Evolutionary conservation across 2,113 vertebrate species (phyloP), one percentile per base, ranked within the genome.

Genomic region (Cephalophus harveyi): DNA sequence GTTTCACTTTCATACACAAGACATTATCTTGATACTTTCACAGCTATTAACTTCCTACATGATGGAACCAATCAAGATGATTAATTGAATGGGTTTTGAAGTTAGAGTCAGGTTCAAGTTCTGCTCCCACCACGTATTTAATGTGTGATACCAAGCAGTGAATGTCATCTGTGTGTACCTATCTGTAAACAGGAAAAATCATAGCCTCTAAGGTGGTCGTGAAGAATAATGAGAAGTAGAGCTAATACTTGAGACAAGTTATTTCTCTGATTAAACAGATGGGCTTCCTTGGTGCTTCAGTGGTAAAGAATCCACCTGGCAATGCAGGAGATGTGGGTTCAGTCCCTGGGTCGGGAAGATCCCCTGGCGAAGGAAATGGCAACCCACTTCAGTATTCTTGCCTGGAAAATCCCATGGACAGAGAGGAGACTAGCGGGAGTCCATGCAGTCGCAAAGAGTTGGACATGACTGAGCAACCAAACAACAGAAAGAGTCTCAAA

Each of bases 391-490:
- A 23, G 67, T 71, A 3, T 71, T 71, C 5, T 71, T 23, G n/a
- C n/a, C 67, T 71, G 67, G n/a, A n/a, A 71, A 71, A 40, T 71
- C n/a, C 67, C 67, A 23, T 13, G 10, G 67, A 23, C 19, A 12
- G 19, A 71, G n/a, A 40, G 67, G 19, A 71, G 2, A 71, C n/a
- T 40, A 71, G 67, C 0, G 0, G 19, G 67, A 71, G 67, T 71
- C n/a, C 19, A 40, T 71, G 67, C 0, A 0, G 5, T 71, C 0
- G 1, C n/a, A 40, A 12, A 36, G 10, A 71, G 67, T 3, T 71
- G 67, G 67, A 13, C 19, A 23, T 71, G n/a, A 40, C n/a, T 13
- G 67, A 71, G 67, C n/a, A 71, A 71, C 36, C 19, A 40, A 40
- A 71, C 0, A 12, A 71, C 67, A 23, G 3, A 40, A 43, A 43